Evolutionary conservation across 2,797 vertebrate genomes (phyloP), one percentile per base, ranked within the genome.

Genomic region (Silurus lanzhouensis): DNA sequence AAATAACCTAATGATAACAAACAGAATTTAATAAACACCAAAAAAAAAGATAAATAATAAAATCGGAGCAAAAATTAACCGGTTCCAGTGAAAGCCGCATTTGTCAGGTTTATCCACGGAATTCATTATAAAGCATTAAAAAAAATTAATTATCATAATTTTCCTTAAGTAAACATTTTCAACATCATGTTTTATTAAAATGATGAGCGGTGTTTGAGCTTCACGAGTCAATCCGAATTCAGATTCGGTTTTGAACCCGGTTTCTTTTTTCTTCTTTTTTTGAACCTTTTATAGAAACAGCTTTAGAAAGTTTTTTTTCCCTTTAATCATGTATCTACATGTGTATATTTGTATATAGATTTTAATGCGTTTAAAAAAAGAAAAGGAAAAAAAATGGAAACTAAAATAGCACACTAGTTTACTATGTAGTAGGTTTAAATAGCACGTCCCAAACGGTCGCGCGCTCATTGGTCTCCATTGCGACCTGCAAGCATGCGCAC

Each of bases 361-460:
- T 57, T 10, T 13, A 57, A 19, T 58, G 55, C 2, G 8, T 25
- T 27, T 14, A 6, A 19, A 48, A 10, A 4, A 2, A 63, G 8
- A 22, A 25, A 9, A 14, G 13, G 22, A 17, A 48, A 80, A 52
- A 52, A 10, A 10, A 10, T 7, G 8, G 48, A 52, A 10, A 52
- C 31, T 19, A 27, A 66, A 66, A 66, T 27, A 27, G 55, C 25
- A 12, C 27, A 58, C 55, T n/a, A 38, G 81, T 14, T 71, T 27
- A 27, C 57, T 72, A 46, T 55, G 3, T 72, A 83, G 68, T 72
- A 25, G 52, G 15, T 83, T 83, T 71, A 72, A 83, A 83, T 83
- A 83, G 58, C 48, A 79, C 27, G 10, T 22, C 52, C 22, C 76
- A 19, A 85, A 71, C 84, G 91, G 88, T 90, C 81, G 81, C 55